Percentiles rank a stretch among this genome's conserved stretches.
Conservation (phyloP, 1,140 invertebrate species). For the Berghia stephanieae region DNA sequence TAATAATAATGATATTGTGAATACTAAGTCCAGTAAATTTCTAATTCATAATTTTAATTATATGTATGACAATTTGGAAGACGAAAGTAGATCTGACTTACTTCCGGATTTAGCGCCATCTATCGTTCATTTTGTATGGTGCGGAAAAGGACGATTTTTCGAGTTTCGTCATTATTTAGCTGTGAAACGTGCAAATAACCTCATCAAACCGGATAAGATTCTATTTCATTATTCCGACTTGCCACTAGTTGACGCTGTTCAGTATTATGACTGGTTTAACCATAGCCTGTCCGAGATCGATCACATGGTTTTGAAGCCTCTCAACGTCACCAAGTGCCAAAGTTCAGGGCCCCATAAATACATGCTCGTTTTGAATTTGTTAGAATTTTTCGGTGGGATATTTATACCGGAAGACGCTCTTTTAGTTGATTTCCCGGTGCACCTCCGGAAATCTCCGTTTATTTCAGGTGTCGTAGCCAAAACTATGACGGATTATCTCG, state of each 20-base stretch:
- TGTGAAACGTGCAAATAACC: slow-evolving; percentile 34
- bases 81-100: slow-evolving; percentile 35
- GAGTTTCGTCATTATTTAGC: slow-evolving; percentile 40
- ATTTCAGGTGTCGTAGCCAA: slow-evolving; percentile 36
- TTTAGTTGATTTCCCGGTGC: slow-evolving; percentile 43
- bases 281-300: slow-evolving; percentile 31
- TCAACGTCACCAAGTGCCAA: slow-evolving; percentile 35
- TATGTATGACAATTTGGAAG: background rate
- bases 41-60: background rate
- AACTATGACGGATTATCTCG: slow-evolving; percentile 31
- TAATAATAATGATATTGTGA: background rate
- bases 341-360: slow-evolving; percentile 34
- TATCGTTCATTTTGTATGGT: slow-evolving; percentile 39
- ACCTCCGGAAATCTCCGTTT: slow-evolving; percentile 35
- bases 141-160: slow-evolving; percentile 29
- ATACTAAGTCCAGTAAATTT: background rate
- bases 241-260: slow-evolving; percentile 30
- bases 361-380: slow-evolving; percentile 35
- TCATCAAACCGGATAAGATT: slow-evolving; percentile 41
- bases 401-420: slow-evolving; percentile 43
- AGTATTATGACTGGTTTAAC: slow-evolving; percentile 44
- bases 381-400: slow-evolving; percentile 41
- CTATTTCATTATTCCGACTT: slow-evolving; percentile 38
- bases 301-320: slow-evolving; percentile 32
- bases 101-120: slow-evolving; percentile 39